Conservation (phyloP, 2,888 invertebrate genomes). For the Chloroclystis v-ata region DNA sequence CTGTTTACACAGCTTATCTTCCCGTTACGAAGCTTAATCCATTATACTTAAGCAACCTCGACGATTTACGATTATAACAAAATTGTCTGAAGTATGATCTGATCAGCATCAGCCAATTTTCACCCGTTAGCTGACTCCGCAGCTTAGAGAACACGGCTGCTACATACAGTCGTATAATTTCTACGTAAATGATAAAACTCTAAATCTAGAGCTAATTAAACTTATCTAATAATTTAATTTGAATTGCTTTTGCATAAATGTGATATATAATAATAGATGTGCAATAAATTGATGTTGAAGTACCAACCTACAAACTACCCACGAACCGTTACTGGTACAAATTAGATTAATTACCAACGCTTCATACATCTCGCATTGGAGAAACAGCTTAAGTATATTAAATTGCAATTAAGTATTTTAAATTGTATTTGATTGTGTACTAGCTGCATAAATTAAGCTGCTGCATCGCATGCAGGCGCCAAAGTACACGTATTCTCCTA, state of each 20-base stretch:
- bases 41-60: slow-evolving; percentile 30
- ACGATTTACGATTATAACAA: slow-evolving; percentile 41
- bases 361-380: too few species aligned
- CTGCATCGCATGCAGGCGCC: slow-evolving; percentile 16
- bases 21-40: slow-evolving; percentile 29
- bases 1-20: slow-evolving; percentile 28
- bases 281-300: too few species aligned
- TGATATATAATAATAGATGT: too few species aligned
- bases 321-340: too few species aligned
- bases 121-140: slow-evolving; percentile 16
- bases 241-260: too few species aligned
- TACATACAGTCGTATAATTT: neutral
- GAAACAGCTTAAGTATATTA: too few species aligned
- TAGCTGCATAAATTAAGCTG: slow-evolving; percentile 1
- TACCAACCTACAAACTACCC: too few species aligned
- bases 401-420: too few species aligned
- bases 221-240: too few species aligned
- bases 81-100: slow-evolving; percentile 31
- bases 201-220: too few species aligned
- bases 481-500: slow-evolving; percentile 17
- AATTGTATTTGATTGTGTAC: too few species aligned
- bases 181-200: neutral
- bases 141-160: slow-evolving; percentile 10
- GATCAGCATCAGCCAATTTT: slow-evolving; percentile 21
- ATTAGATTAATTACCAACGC: too few species aligned